phyloP scores from a whole-genome alignment of 2,113 vertebrate species.

The Elephantulus edwardii region DNA sequence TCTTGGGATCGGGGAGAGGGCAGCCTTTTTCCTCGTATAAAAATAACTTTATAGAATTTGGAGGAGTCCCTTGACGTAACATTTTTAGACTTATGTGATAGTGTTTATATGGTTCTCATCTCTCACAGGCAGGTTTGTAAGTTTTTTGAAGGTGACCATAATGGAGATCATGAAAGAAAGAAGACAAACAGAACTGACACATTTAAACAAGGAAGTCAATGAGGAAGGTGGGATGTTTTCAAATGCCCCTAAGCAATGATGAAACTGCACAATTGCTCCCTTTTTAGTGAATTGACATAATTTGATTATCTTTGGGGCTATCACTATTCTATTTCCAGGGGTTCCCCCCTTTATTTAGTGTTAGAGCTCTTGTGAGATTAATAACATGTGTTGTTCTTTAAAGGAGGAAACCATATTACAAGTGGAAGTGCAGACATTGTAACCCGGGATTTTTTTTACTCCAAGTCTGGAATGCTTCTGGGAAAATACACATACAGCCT shows the following conservation, averaged over 20 bases:
- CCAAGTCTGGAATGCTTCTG: background rate
- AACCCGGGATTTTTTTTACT: background rate
- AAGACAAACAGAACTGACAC: background rate
- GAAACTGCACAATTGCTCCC: background rate
- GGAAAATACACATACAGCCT: background rate
- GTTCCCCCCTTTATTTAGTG: background rate
- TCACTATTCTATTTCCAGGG: background rate
- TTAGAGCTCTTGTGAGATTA: background rate
- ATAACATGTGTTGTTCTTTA: background rate
- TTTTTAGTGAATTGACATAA: constrained; percentile 33
- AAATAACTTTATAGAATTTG: constrained; percentile 12
- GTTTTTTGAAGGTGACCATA: background rate
- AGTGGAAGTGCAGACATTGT: background rate
- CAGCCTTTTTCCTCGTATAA: background rate
- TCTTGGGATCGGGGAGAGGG: background rate
- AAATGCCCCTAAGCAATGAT: background rate
- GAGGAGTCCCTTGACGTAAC: background rate
- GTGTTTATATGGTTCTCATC: background rate
- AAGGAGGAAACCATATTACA: background rate
- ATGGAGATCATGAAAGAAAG: background rate
- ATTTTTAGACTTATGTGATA: background rate
- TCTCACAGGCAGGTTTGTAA: background rate
- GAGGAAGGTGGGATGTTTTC: background rate
- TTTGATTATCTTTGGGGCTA: background rate
- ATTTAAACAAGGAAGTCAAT: background rate